Evolutionary conservation across 2,888 invertebrate genomes (phyloP).

Genomic region (Cephus sareptanus): DNA sequence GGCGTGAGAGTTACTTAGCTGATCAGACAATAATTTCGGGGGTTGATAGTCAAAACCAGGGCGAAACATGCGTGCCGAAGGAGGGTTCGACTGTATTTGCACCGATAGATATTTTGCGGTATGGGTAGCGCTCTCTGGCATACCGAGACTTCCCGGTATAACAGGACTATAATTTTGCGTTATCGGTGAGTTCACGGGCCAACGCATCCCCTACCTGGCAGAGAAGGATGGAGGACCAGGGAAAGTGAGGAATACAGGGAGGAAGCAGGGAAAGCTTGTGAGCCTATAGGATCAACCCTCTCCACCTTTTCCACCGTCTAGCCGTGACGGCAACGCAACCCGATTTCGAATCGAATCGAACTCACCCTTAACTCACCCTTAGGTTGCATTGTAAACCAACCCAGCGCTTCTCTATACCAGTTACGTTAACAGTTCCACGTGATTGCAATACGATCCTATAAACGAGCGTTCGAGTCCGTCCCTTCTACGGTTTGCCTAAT

Average conservation of each 20-base stretch:
- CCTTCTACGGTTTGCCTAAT: background rate
- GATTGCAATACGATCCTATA: background rate
- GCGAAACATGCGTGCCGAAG: background rate
- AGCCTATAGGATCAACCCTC: conserved; percentile 8
- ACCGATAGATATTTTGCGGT: conserved; percentile 23
- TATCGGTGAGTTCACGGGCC: conserved; percentile 63
- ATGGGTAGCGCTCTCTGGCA: conserved; percentile 30
- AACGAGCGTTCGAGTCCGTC: background rate
- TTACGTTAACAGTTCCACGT: background rate
- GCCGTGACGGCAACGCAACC: conserved; percentile 15
- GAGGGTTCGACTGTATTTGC: background rate
- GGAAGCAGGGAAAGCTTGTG: background rate
- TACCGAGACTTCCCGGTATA: conserved; percentile 3
- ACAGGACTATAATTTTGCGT: conserved; percentile 59
- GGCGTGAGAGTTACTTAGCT: background rate
- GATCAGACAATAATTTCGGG: background rate
- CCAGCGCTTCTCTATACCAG: background rate
- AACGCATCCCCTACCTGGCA: conserved; percentile 50
- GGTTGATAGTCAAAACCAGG: background rate
- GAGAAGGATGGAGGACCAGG: conserved; percentile 20
- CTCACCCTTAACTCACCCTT: background rate
- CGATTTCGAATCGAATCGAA: conserved; percentile 6
- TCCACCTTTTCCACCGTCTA: conserved; percentile 17
- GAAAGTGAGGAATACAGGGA: too few species aligned
- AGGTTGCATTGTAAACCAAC: background rate